A percentile compares a stretch with the other conserved stretches of the same genome.
Conservation (phyloP, 1,140 invertebrate species). For the Aphelenchoides avenae region DNA sequence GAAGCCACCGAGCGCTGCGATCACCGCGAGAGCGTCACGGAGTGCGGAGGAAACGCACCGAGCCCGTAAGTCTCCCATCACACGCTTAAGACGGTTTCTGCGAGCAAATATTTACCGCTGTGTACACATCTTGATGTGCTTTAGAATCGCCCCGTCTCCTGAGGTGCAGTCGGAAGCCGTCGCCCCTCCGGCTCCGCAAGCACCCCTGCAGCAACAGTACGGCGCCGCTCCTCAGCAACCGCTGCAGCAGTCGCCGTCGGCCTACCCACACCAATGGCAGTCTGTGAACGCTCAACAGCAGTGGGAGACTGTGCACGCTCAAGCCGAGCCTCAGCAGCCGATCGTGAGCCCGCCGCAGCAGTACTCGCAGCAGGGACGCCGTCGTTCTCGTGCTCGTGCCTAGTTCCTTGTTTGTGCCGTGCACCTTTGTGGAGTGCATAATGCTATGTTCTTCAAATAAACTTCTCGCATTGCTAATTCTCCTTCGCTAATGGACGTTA, state of each 20-base stretch:
- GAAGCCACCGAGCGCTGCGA: conserved; percentile 5
- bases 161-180: conserved; percentile 7
- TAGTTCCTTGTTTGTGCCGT: too few species aligned
- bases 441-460: too few species aligned
- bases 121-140: neutral
- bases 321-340: too few species aligned
- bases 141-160: neutral
- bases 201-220: neutral
- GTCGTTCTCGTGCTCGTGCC: too few species aligned
- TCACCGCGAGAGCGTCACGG: conserved; percentile 8
- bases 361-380: too few species aligned
- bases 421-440: too few species aligned
- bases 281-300: too few species aligned
- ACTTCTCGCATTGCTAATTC: too few species aligned
- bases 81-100: neutral
- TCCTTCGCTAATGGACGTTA: too few species aligned
- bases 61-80: conserved; percentile 10
- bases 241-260: neutral
- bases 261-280: neutral
- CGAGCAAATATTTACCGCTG: neutral
- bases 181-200: conserved; percentile 1
- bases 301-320: too few species aligned
- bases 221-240: conserved; percentile 1
- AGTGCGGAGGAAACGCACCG: conserved; percentile 12
- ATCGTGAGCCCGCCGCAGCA: too few species aligned